A percentile compares a stretch with the other conserved stretches of the same genome.
Conservation (phyloP, 2,888 invertebrate species). For the Sarcophaga rosellei region DNA sequence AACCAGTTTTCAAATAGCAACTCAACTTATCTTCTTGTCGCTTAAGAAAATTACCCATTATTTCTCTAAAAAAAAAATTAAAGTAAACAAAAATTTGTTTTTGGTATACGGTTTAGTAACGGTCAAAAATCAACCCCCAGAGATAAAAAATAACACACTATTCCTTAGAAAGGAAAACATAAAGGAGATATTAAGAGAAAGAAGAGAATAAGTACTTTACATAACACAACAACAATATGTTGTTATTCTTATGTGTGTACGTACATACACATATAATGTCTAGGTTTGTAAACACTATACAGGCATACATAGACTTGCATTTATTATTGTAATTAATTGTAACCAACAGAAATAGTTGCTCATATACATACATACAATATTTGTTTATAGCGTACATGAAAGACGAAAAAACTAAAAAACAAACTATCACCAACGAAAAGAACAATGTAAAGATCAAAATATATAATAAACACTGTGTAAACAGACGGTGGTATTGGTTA, state of each 20-base stretch:
- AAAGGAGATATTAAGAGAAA: slow-evolving; percentile 19
- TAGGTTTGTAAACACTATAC: too few relatives aligned
- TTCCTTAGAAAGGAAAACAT: slow-evolving; percentile 1
- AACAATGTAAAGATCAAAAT: neutral
- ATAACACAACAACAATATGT: neutral
- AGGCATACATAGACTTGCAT: neutral
- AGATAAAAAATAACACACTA: neutral
- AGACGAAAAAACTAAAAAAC: slow-evolving; percentile 4
- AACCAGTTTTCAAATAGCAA: slow-evolving; percentile 13
- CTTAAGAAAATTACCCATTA: neutral
- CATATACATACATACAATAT: neutral
- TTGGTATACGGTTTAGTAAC: slow-evolving; percentile 47
- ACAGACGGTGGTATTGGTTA: neutral
- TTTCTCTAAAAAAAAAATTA: slow-evolving; percentile 2
- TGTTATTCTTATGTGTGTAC: too few relatives aligned
- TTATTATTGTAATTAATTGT: too few relatives aligned
- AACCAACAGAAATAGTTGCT: too few relatives aligned
- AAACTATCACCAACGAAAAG: neutral
- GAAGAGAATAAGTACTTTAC: neutral
- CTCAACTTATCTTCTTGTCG: neutral
- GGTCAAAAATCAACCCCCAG: slow-evolving; percentile 60
- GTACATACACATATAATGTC: too few relatives aligned
- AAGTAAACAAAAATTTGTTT: neutral
- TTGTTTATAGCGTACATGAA: slow-evolving; percentile 28
- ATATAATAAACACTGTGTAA: neutral